Base-by-base conservation (phyloP, 2,888 invertebrate genomes). In the Oscheius sp. region DNA sequence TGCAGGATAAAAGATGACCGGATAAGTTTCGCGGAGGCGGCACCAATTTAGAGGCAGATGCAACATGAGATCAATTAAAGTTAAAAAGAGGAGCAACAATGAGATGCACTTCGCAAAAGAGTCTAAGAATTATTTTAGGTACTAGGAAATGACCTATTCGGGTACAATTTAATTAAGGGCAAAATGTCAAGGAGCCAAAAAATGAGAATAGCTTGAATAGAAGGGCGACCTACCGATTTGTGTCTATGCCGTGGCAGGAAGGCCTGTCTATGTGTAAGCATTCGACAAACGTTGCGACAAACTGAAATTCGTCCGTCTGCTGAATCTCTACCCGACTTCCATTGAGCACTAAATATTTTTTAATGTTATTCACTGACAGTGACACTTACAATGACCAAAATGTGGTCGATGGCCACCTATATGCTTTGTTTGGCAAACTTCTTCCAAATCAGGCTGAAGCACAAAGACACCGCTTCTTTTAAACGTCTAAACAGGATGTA, bases 251-350 rank as follows among this genome's bases (percentile, higher is more conserved):
- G 46, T 63, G 63, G 74, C 86, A 86, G 27, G 76, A 46, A 29
- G 73, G 77, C 13, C 84, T 63, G 43, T 76, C 76, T 6, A 74
- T 77, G 49, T 76, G 72, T 0, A 70, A 72, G 25, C 87, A 87
- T 61, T 86, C 85, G 7, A 86, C 84, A 53, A 82, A 87, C 0
- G 86, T 87, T 7, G 85, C 83, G 12, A 73, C 71, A 73, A 87
- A 79, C 5, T 72, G 68, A 58, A 74, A 73, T 7, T 78, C 77
- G 35, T 83, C 79, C 59, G 85, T 84, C 70, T 87, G 87, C 58
- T 86, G 86, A 55, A 87, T 87, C 59, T 87, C 87, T 25, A 87
- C 83, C 5, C 78, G 77, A 45, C 80, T 79, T 9, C 86, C 86
- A 69, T 87, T 82, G 35, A 77, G 74, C 18, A 83, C 86, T 86